Base-by-base conservation (phyloP, 2,888 invertebrate genomes). In the Parnassius smintheus region DNA sequence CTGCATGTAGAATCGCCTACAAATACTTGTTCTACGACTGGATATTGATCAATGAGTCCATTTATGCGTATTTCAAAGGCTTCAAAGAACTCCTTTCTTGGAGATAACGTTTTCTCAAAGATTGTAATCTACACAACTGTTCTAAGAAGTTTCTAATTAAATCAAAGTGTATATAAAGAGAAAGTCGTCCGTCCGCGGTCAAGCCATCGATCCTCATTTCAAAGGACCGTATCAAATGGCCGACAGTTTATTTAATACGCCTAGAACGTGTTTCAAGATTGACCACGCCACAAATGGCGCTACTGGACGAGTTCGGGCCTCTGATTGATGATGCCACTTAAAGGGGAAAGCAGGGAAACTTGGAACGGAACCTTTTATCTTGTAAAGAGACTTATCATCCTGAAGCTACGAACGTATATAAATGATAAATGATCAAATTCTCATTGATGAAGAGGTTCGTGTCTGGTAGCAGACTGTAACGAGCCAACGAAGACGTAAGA, bases 181-280 rank as follows among this genome's bases (percentile, higher is more conserved):
- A 12, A 46, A 46, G 12, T n/a, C n/a, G 46, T 46, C 18, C 49
- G 11, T 13, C 49, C 13, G 9, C 49, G 13, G 49, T 18, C 18
- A 46, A 46, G 11, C 13, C 2, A 49, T 49, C 49, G 13, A 49
- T 49, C 13, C n/a, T 13, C 49, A 49, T 49, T 13, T 13, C 49
- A 7, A 13, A 13, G 13, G 49, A 49, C 49, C 59, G 51, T 53
- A 59, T 59, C 59, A 53, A 52, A 59, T 59, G 59, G 35, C 52
- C 59, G 59, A 53, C 59, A 53, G 35, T 52, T 52, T 59, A 53
- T 59, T 59, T 59, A 59, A 53, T 45, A 52, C 45, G 35, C 35
- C 35, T 12, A 9, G 44, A 58, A 25, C 59, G 52, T 53, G 52
- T 59, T 35, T 12, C 52, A 9, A 59, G 13, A 52, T 59, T 46